Evolutionary conservation across 2,113 vertebrate species (phyloP).

Genomic region (Empidonax traillii): DNA sequence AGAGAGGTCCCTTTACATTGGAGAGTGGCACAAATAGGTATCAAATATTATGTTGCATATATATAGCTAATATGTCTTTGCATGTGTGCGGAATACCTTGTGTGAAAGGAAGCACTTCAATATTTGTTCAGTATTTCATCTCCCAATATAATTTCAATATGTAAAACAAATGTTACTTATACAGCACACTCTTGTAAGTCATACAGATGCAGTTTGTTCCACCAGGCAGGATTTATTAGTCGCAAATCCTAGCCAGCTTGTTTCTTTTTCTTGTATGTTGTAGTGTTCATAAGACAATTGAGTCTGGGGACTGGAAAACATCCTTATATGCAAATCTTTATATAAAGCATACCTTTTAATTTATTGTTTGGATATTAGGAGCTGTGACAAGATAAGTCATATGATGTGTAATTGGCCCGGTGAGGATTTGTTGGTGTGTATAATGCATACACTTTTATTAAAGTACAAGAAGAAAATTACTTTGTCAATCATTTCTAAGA

Average conservation of each 20-base stretch:
- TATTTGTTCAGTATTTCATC: constrained; percentile 49
- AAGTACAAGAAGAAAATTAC: constrained; percentile 72
- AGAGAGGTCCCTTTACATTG: background rate
- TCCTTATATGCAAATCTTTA: constrained; percentile 47
- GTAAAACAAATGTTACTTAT: constrained; percentile 52
- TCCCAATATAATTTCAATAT: constrained; percentile 36
- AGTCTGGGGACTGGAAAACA: constrained; percentile 34
- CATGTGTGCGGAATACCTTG: background rate
- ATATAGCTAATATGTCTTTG: background rate
- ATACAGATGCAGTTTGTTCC: constrained; percentile 3
- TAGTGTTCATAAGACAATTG: constrained; percentile 32
- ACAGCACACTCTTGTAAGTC: constrained; percentile 17
- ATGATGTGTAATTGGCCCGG: constrained; percentile 9
- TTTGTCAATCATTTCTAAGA: constrained; percentile 71
- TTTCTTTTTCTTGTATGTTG: constrained; percentile 19
- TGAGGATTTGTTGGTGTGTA: constrained; percentile 44
- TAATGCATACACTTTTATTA: constrained; percentile 66
- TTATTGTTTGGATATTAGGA: constrained; percentile 52
- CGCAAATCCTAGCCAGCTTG: background rate
- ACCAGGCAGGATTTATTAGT: constrained; percentile 40
- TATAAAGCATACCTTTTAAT: constrained; percentile 53
- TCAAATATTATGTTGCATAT: background rate
- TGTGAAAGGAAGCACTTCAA: background rate
- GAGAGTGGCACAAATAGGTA: background rate
- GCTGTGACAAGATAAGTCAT: constrained; percentile 51